Evolutionary conservation across 2,797 vertebrate genomes (phyloP), one percentile per base, ranked within the genome.

Genomic region (Lutjanus argentimaculatus): DNA sequence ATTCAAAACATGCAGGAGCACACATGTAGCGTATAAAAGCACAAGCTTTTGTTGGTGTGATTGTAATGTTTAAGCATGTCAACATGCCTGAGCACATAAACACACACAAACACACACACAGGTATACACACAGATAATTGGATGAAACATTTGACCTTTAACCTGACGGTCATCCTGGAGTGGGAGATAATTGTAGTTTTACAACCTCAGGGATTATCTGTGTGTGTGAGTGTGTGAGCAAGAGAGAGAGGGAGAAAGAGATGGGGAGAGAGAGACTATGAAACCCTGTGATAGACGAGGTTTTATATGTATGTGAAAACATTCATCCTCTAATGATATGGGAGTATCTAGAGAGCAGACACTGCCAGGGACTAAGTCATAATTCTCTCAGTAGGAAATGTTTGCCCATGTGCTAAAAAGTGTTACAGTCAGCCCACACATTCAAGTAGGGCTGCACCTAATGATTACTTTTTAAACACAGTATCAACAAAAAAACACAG

Each of bases 161-260:
- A 88, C 84, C 75, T 82, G 56, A 36, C 16, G 25, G 81, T 74
- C 52, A 66, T 84, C 74, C 85, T 69, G 49, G 78, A 89, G 82
- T 85, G 51, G 62, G 16, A 84, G 84, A 76, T 93, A 91, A 94
- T 92, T 92, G 77, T 79, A 71, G 73, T 84, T 91, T 90, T 89
- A 92, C 77, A 91, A 88, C 82, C 84, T 87, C 48, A 45, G 84
- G 80, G 82, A 85, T 5, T 76, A 11, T 65, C 43, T 36, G 30
- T 36, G 30, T 36, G 56, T 25, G 61, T 64, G 48, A 64, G 53
- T 64, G 36, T 40, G 63, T 1, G 56, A 12, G 66, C 22, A 17
- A 14, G 52, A 1, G 45, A 9, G 43, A 7, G 30, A 11, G 55
- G 11, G 21, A 36, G 55, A 1, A 9, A 42, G 40, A 42, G 40